Base-by-base conservation (phyloP, 2,113 vertebrate genomes). In the Columba livia region DNA sequence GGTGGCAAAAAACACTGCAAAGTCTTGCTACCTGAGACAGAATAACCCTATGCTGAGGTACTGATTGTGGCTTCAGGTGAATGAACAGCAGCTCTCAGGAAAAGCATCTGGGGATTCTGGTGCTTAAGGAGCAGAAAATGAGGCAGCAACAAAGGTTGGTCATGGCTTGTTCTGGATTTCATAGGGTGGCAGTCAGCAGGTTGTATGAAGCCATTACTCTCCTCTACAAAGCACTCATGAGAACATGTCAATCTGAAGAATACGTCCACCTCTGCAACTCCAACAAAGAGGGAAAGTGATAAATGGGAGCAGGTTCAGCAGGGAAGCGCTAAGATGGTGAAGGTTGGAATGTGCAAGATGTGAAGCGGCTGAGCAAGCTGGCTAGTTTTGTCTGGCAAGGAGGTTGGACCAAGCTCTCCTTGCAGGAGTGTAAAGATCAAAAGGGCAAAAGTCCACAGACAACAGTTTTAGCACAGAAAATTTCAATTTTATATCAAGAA, bases 201-300 rank as follows among this genome's bases (percentile, higher is more conserved):
- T 0, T 12, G 42, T 51, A 23, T 16, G 18, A 80, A 36, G 31
- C 25, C n/a, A 40, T 44, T 11, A 28, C 19, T 88, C 3, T 12
- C 17, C 38, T 20, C 44, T 4, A 28, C 2, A 2, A 2, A 65
- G 75, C 34, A n/a, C 44, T 42, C 0, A 0, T 5, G 12, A 73
- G 44, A 71, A 36, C 31, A 57, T 19, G 44, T 47, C 9, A 54
- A 70, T n/a, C 16, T 53, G 56, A 84, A 54, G 7, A 62, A 8
- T 2, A 12, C 4, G 10, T 10, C 47, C 47, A 65, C 36, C 81
- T 66, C 65, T 74, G 51, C 48, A 87, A 62, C 2, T 7, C 38
- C 61, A 58, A 8, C 32, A 62, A 70, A 38, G 16, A 53, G 23
- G 36, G 11, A 61, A 75, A 80, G 54, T 1, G 0, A 57, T 4